Evolutionary conservation across 2,113 vertebrate genomes (phyloP).

Genomic region (Gambusia holbrooki): DNA sequence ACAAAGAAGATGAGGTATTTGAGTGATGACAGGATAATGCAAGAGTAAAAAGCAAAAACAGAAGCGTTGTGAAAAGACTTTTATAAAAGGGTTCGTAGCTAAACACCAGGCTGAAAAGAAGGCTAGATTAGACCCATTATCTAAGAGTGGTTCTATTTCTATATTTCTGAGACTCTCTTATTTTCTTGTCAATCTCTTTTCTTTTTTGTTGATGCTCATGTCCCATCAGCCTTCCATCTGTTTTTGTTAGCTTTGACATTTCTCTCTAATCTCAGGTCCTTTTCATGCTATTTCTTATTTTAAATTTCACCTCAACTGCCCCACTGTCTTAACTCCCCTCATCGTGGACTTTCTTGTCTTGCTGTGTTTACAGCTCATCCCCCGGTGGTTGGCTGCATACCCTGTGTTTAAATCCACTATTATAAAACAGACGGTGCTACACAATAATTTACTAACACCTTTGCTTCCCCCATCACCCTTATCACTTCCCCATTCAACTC

Average conservation of each 20-base stretch:
- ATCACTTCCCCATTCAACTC: background rate
- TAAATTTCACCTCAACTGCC: slow-evolving; percentile 24
- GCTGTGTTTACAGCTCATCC: slow-evolving; percentile 21
- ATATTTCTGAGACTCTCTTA: slow-evolving; percentile 11
- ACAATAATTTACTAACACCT: slow-evolving; percentile 28
- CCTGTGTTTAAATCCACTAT: slow-evolving; percentile 34
- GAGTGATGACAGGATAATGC: background rate
- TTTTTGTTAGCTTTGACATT: slow-evolving; percentile 26
- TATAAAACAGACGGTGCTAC: slow-evolving; percentile 23
- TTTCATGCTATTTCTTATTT: slow-evolving; percentile 37
- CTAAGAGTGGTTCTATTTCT: slow-evolving; percentile 45
- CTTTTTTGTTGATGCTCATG: slow-evolving; percentile 29
- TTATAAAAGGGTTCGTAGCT: slow-evolving; percentile 16
- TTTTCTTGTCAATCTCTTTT: slow-evolving; percentile 5
- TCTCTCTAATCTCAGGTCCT: slow-evolving; percentile 4
- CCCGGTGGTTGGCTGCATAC: slow-evolving; percentile 14
- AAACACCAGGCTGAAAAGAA: slow-evolving; percentile 10
- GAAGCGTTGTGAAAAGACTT: slow-evolving; percentile 3
- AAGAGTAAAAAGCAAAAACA: slow-evolving; percentile 4
- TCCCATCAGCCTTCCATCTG: slow-evolving; percentile 21
- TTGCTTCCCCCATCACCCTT: background rate
- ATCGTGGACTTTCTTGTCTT: slow-evolving; percentile 21
- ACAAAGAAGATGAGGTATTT: slow-evolving; percentile 1
- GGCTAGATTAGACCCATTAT: slow-evolving; percentile 40
- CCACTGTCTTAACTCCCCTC: slow-evolving; percentile 9